Conservation (phyloP, 2,113 vertebrate genomes). For the Apistogramma diplotaenia region DNA sequence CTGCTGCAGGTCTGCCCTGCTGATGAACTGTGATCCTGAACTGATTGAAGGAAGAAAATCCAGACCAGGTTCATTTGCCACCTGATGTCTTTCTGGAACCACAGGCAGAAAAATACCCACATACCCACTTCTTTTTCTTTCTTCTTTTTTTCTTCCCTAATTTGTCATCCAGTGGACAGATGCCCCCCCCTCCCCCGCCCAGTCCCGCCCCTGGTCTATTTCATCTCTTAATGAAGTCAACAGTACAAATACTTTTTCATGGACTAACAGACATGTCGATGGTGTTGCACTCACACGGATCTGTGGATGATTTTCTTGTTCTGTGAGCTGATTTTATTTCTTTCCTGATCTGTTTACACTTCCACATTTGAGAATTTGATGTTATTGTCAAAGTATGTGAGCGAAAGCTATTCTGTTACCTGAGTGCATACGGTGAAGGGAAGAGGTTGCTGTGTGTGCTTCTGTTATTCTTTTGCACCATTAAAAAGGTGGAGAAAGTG, state of each 20-base stretch:
- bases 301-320: background rate
- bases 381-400: background rate
- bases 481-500: background rate
- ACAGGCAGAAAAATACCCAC: background rate
- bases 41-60: slow-evolving; percentile 15
- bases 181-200: too few species aligned
- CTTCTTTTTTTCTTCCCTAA: background rate
- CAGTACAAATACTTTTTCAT: background rate
- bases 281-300: background rate
- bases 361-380: background rate
- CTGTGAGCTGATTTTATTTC: background rate
- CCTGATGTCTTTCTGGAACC: background rate
- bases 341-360: background rate
- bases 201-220: background rate
- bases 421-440: background rate
- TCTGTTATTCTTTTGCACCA: background rate
- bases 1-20: slow-evolving; percentile 34
- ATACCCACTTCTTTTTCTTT: background rate
- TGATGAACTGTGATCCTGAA: slow-evolving; percentile 14
- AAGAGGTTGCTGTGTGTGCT: background rate
- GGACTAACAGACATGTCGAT: background rate
- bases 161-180: background rate
- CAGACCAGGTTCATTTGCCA: background rate
- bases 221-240: background rate
- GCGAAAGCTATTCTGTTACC: background rate